These are phyloP conservation scores for Nansenia antarctica DNA, from an alignment of 2,113 vertebrate genomes.

Conservation along the genomic window DNA sequence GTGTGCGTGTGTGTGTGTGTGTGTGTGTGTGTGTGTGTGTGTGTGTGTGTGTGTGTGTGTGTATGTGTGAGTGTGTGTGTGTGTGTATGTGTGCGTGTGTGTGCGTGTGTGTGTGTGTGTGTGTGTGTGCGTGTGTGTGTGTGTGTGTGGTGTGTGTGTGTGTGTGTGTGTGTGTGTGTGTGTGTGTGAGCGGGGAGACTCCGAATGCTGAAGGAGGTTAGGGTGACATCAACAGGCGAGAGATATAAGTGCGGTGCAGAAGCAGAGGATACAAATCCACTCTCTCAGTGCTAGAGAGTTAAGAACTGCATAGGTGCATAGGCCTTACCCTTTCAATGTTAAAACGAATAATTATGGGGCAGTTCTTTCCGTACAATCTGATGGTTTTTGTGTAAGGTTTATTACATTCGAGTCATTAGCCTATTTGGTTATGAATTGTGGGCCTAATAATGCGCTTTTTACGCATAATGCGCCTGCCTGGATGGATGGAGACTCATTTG, in stretches of 20 bases:
- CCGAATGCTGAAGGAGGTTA: constrained; percentile 53
- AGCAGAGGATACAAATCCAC: neutral
- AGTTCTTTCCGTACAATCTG: too few relatives aligned
- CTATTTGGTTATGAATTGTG: too few relatives aligned
- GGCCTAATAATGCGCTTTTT: too few relatives aligned
- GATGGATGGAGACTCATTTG: too few relatives aligned
- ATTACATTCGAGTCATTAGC: too few relatives aligned
- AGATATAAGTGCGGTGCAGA: constrained; percentile 22
- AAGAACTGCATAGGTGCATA: too few relatives aligned
- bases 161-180: constrained; percentile 54
- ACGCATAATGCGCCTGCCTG: too few relatives aligned
- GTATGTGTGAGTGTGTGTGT: constrained; percentile 56
- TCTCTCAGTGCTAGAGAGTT: neutral
- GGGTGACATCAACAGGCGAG: constrained; percentile 73
- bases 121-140: constrained; percentile 57
- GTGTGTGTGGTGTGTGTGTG: constrained; percentile 53
- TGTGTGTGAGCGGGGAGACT: constrained; percentile 34
- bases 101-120: constrained; percentile 49
- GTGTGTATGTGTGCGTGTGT: constrained; percentile 55
- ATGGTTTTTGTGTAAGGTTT: too few relatives aligned
- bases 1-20: constrained; percentile 55
- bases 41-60: constrained; percentile 48
- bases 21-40: constrained; percentile 50
- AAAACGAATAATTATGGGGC: too few relatives aligned
- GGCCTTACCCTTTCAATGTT: too few relatives aligned